phyloP scores from a whole-genome alignment of 2,113 vertebrate species.

The Oenanthe melanoleuca region DNA sequence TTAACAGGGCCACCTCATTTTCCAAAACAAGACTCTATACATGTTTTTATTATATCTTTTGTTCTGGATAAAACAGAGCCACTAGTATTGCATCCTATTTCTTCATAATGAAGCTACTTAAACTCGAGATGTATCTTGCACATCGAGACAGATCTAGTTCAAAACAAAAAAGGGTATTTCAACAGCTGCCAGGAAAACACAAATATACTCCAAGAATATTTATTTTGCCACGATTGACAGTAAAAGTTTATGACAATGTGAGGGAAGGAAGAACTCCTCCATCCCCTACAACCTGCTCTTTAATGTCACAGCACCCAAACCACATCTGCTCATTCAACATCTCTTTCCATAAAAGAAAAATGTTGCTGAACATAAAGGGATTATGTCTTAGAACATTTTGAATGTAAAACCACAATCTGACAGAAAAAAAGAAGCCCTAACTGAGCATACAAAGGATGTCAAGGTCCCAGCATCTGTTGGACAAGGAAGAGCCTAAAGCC shows the following conservation, averaged over 20 bases:
- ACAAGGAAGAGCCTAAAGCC: neutral
- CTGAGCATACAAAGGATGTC: neutral
- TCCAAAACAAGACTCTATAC: slow-evolving; percentile 3
- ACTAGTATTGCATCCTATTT: neutral
- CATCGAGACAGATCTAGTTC: neutral
- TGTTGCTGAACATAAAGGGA: rapidly evolving
- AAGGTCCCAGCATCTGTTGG: neutral
- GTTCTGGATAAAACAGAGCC: neutral
- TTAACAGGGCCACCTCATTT: slow-evolving; percentile 59
- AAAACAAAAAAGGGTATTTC: neutral
- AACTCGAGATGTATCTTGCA: neutral
- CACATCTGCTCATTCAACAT: neutral
- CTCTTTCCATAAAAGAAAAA: neutral
- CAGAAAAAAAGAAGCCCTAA: neutral
- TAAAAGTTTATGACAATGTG: neutral
- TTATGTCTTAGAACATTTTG: neutral
- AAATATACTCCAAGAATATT: neutral
- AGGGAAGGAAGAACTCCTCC: neutral
- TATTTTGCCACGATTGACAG: neutral
- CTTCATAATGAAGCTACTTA: neutral
- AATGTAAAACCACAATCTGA: neutral
- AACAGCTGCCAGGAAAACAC: neutral
- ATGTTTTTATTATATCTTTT: neutral
- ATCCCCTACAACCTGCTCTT: neutral
- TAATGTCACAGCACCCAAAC: neutral